These are phyloP conservation scores for Nothocercus nigrocapillus DNA, from an alignment of 2,113 vertebrate species.

Conservation along the genomic window DNA sequence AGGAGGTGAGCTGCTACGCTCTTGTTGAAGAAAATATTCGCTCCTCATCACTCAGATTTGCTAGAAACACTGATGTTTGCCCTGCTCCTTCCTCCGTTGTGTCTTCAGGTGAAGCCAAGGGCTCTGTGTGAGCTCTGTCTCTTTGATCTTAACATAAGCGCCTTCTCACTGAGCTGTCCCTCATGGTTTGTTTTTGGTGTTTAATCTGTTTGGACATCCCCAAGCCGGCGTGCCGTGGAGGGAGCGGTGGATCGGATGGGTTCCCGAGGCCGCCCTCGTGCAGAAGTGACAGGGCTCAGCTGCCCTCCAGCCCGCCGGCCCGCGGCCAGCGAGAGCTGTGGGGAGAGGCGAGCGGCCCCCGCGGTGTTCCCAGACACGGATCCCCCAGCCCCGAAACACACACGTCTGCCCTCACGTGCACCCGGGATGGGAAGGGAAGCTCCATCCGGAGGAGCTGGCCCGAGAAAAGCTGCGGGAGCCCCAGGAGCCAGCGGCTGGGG, in stretches of 20 bases:
- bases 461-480: no score
- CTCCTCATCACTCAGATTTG: background rate
- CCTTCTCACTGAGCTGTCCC: constrained; percentile 39
- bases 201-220: constrained; percentile 65
- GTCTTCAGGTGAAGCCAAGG: background rate
- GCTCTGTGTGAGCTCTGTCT: background rate
- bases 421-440: no score
- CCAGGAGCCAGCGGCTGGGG: no score
- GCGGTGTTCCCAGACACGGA: no score
- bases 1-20: background rate
- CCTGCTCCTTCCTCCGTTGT: background rate
- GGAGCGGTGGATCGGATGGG: background rate
- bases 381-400: no score
- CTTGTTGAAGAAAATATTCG: background rate
- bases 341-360: no score
- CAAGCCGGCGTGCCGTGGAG: constrained; percentile 46
- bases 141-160: constrained; percentile 47
- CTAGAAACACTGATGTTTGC: background rate
- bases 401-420: no score
- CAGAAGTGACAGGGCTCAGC: constrained; percentile 35
- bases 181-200: constrained; percentile 55
- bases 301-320: background rate
- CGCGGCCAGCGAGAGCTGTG: no score
- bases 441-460: no score
- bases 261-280: no score